These are phyloP conservation scores for Sakesphorus luctuosus DNA, from an alignment of 2,113 vertebrate genomes.

Conservation along the genomic window DNA sequence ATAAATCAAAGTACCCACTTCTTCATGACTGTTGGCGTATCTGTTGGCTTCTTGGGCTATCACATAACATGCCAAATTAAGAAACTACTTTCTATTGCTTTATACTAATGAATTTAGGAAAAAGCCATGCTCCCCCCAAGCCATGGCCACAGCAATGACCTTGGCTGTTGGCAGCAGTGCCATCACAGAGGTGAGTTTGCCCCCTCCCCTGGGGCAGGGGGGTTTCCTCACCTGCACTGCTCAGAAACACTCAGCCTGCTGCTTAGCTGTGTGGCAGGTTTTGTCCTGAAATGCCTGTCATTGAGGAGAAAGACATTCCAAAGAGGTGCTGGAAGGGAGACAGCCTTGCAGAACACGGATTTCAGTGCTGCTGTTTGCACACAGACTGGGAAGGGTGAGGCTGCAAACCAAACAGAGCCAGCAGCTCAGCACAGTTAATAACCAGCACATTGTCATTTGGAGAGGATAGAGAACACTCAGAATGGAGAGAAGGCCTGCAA, in stretches of 20 bases:
- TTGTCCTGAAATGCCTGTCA: neutral
- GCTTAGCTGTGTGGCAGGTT: neutral
- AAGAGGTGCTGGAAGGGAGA: neutral
- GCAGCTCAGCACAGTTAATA: neutral
- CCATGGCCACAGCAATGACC: neutral
- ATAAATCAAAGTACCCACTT: neutral
- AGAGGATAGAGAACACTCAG: neutral
- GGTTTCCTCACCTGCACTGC: neutral
- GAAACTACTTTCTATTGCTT: neutral
- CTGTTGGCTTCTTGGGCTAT: neutral
- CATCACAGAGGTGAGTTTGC: neutral
- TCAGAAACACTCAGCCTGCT: neutral
- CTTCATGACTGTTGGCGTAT: neutral
- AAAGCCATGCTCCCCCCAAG: neutral
- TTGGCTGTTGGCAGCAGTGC: neutral
- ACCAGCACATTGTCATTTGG: neutral
- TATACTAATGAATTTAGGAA: neutral
- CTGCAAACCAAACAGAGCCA: neutral
- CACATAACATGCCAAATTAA: neutral
- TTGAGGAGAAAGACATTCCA: neutral
- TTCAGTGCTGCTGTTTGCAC: neutral
- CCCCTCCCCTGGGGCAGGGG: neutral
- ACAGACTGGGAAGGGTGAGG: fast-evolving
- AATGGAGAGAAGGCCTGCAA: neutral
- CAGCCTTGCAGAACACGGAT: neutral